A percentile compares a stretch with the other conserved stretches of the same genome.
phyloP scores from a whole-genome alignment of 2,113 vertebrate species.

The Otocyon megalotis region DNA sequence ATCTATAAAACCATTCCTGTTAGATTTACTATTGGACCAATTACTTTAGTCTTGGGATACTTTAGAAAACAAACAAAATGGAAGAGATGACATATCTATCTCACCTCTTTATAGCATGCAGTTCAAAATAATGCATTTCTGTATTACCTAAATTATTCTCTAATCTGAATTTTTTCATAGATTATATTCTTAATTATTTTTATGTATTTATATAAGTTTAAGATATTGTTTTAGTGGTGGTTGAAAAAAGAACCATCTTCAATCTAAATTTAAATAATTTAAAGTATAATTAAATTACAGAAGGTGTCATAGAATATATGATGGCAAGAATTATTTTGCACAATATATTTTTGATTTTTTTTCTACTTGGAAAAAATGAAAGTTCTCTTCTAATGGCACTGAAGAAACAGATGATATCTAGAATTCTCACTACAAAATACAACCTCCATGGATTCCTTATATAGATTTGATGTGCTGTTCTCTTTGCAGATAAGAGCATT shows the following conservation, averaged over 20 bases:
- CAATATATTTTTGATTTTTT: neutral
- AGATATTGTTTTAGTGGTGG: neutral
- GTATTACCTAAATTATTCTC: neutral
- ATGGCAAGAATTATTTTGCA: neutral
- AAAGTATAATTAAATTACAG: neutral
- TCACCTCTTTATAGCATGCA: neutral
- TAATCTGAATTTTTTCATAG: neutral
- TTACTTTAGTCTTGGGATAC: slow-evolving; percentile 28
- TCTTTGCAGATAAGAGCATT: neutral
- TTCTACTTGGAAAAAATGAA: neutral
- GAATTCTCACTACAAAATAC: neutral
- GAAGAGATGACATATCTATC: neutral
- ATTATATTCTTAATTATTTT: slow-evolving; percentile 12
- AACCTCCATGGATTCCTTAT: neutral
- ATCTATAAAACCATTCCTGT: slow-evolving; percentile 73
- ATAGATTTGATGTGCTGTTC: neutral
- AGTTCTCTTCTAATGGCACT: neutral
- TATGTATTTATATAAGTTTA: neutral
- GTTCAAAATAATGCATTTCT: slow-evolving; percentile 23
- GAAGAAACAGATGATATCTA: neutral
- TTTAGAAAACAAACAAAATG: neutral
- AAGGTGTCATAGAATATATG: neutral
- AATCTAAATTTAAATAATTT: slow-evolving; percentile 39
- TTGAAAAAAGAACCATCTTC: neutral
- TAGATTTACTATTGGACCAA: slow-evolving; percentile 61